Conservation (phyloP, 64 coral and sea anemone genomes). For the Astreopora myriophthalma region DNA sequence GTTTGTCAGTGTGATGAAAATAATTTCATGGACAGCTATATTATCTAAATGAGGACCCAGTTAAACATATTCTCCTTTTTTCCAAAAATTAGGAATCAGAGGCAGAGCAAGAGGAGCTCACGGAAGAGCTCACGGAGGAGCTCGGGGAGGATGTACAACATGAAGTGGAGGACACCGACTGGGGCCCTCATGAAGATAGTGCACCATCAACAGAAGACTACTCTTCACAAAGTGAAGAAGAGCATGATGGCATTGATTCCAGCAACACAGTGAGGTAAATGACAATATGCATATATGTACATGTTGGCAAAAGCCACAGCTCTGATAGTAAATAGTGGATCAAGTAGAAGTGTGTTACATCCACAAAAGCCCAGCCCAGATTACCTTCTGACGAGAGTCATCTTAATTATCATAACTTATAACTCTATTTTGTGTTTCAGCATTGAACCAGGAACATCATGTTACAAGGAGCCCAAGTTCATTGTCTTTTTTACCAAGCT, state of each 20-base stretch:
- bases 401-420: background rate
- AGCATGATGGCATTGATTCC: slow-evolving; percentile 53
- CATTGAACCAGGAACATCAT: slow-evolving; percentile 33
- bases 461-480: slow-evolving; percentile 66
- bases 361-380: background rate
- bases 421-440: slow-evolving; percentile 30
- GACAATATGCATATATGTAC: background rate
- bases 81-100: background rate
- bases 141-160: slow-evolving; percentile 18
- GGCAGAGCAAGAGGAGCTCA: background rate
- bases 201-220: slow-evolving; percentile 63
- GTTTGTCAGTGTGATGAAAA: background rate
- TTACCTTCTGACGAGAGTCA: background rate
- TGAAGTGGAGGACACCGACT: slow-evolving; percentile 47
- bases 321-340: background rate
- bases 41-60: no score
- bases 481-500: slow-evolving; percentile 67
- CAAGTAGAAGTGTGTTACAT: background rate
- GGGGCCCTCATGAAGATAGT: slow-evolving; percentile 60
- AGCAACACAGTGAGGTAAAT: slow-evolving; percentile 51
- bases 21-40: background rate
- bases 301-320: background rate
- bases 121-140: background rate
- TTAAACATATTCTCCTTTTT: background rate
- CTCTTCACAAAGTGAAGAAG: slow-evolving; percentile 55